Conservation (phyloP, 1,140 invertebrate genomes). For the Drosophila asahinai region DNA sequence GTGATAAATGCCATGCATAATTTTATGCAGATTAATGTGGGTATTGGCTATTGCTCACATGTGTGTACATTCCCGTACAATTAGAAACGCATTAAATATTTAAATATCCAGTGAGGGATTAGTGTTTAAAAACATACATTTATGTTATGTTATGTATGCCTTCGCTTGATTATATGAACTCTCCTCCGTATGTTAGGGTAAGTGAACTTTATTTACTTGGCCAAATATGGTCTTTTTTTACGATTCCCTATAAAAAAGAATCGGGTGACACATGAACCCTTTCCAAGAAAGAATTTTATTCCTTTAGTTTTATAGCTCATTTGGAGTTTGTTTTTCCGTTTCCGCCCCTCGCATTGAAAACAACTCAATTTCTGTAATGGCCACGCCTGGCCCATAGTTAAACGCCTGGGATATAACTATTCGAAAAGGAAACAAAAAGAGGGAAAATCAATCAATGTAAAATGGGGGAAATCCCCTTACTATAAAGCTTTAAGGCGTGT, state of each 20-base stretch:
- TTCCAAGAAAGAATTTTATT: conserved; percentile 12
- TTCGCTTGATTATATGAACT: conserved; percentile 9
- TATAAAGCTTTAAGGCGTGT: conserved; percentile 57
- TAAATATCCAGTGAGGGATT: conserved; percentile 41
- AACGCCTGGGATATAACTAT: conserved; percentile 48
- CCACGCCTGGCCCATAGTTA: conserved; percentile 27
- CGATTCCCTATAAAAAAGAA: conserved; percentile 23
- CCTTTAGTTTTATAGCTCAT: conserved; percentile 36
- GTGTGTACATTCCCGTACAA: conserved; percentile 61
- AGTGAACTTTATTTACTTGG: conserved; percentile 6
- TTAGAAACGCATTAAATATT: conserved; percentile 79
- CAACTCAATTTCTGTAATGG: conserved; percentile 32
- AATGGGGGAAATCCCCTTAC: conserved; percentile 23
- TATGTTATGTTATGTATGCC: conserved; percentile 20
- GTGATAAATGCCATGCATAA: conserved; percentile 60
- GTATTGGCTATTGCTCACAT: conserved; percentile 5
- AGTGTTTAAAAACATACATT: conserved; percentile 39
- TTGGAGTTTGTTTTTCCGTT: conserved; percentile 36
- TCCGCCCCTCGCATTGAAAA: conserved; percentile 31
- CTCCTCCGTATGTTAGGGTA: not conserved
- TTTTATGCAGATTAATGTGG: conserved; percentile 28
- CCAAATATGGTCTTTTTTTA: conserved; percentile 18
- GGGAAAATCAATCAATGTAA: conserved; percentile 68
- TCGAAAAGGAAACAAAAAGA: conserved; percentile 7
- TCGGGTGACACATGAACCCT: conserved; percentile 15